Evolutionary conservation across 2,888 invertebrate species (phyloP), one percentile per base, ranked within the genome.

Genomic region (Furcula furcula): DNA sequence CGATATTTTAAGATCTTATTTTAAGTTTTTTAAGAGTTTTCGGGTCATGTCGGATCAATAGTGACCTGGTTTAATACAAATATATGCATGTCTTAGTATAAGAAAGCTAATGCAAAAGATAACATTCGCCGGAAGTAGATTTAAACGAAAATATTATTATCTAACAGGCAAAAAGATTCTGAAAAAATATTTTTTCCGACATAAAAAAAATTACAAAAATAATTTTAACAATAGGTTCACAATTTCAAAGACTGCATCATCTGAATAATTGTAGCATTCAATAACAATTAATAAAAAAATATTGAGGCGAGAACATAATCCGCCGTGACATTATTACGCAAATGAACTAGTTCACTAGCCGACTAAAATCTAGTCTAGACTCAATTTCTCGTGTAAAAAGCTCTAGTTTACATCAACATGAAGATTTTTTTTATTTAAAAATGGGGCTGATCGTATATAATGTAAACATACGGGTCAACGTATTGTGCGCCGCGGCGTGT

Each of bases 381-480:
- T 19, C 18, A 28, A 18, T 28, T 18, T 27, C 33, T 22, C 27
- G 26, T 30, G 30, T 25, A 18, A 30, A 26, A 32, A 35, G 30
- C 33, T 25, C 19, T 18, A 42, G 30, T 40, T 45, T 38, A 21
- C 33, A 41, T 49, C 47, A 40, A 36, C 40, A 40, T 35, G 27
- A 20, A 31, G 41, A n/a, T n/a, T 51, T 46, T 18, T 44, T 27
- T 43, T 33, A 39, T 51, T 42, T 51, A 49, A 55, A 57, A 56
- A 57, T 55, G 55, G 55, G 49, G 49, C 65, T 62, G 64, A 48
- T 51, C 54, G 55, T 50, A 49, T 46, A 40, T 50, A 66, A 69
- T 54, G 59, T 79, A 81, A 81, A 80, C 81, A 79, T 36, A 49
- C 60, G 50, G 81, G 81, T 81, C 80, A 81, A 79, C 55, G 80